A percentile compares a stretch with the other conserved stretches of the same genome.
These are phyloP conservation scores for Rhynchophorus ferrugineus DNA, from an alignment of 1,140 invertebrate genomes.

Conservation along the genomic window DNA sequence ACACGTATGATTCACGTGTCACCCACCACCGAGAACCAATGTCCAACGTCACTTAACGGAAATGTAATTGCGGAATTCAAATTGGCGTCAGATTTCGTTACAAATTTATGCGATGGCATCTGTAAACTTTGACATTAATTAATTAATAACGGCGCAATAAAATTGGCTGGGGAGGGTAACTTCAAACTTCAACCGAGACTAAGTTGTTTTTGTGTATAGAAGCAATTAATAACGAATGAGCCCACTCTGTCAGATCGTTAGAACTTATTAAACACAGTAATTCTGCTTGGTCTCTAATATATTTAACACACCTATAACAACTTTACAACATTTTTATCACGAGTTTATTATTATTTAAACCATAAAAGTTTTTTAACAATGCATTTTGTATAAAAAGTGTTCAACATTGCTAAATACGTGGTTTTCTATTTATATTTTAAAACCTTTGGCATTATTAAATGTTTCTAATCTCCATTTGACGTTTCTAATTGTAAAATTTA, in stretches of 20 bases:
- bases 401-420: no score
- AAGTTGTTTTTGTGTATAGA: constrained; percentile 22
- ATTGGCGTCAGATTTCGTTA: constrained; percentile 18
- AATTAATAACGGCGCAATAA: constrained; percentile 23
- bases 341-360: no score
- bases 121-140: constrained; percentile 25
- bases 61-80: background rate
- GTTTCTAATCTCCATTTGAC: no score
- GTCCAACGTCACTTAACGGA: background rate
- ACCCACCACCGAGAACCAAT: background rate
- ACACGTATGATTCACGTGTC: background rate
- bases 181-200: constrained; percentile 16
- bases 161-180: constrained; percentile 20
- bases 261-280: constrained; percentile 19
- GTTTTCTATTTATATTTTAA: no score
- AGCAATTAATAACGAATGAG: constrained; percentile 24
- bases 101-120: constrained; percentile 22
- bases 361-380: no score
- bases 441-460: no score
- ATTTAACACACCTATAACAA: no score
- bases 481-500: no score
- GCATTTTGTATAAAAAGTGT: no score
- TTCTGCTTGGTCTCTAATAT: background rate
- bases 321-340: no score
- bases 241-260: constrained; percentile 19